phyloP scores from a whole-genome alignment of 1,140 invertebrate genomes.

The Nasonia giraulti region DNA sequence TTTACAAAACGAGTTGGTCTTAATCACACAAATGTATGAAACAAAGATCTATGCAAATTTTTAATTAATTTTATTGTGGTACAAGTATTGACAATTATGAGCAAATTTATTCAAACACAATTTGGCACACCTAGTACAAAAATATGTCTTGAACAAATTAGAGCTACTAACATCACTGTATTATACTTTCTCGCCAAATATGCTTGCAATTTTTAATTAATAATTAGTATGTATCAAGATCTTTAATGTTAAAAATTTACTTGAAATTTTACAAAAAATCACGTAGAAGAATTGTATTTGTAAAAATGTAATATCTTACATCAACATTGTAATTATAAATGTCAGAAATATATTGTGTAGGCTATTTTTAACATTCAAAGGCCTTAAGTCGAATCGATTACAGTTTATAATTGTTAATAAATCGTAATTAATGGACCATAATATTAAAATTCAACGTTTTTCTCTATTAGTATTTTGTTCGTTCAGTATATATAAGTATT shows the following conservation, averaged over 20 bases:
- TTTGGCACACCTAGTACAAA: too few species aligned
- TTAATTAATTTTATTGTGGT: too few species aligned
- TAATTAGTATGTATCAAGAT: too few species aligned
- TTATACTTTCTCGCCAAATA: too few species aligned
- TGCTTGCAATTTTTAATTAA: too few species aligned
- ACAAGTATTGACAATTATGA: too few species aligned
- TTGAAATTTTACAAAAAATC: background rate
- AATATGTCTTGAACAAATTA: too few species aligned
- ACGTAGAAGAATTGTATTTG: background rate
- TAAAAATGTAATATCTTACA: background rate
- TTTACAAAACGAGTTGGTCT: background rate
- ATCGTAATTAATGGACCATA: background rate
- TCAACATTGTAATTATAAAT: background rate
- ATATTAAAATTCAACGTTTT: too few species aligned
- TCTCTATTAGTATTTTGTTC: too few species aligned
- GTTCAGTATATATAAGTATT: too few species aligned
- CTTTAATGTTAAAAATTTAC: background rate
- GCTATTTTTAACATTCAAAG: background rate
- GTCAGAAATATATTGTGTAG: background rate
- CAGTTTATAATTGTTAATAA: background rate
- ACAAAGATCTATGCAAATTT: background rate
- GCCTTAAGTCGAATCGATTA: background rate
- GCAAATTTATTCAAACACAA: too few species aligned
- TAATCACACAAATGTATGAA: background rate
- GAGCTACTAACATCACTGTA: too few species aligned